Conservation (phyloP, 53 echinoderm and acorn worm species). For the Zoroaster sp. region DNA sequence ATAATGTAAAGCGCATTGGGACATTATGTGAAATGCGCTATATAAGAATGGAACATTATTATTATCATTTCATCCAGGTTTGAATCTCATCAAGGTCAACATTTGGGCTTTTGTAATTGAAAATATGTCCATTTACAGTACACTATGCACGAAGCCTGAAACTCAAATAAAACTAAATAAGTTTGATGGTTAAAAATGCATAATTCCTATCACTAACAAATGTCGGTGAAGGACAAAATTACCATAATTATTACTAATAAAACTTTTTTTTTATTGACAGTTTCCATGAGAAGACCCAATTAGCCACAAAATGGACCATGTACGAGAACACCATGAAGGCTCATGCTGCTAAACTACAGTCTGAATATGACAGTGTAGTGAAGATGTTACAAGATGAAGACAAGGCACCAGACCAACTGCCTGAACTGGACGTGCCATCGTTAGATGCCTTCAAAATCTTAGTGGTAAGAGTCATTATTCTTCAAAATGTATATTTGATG, state of each 20-base stretch:
- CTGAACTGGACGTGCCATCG: not conserved
- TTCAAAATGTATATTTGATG: not conserved
- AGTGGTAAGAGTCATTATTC: not conserved
- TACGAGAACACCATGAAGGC: conserved; percentile 21
- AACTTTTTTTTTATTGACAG: not conserved
- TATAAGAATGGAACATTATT: too few species aligned
- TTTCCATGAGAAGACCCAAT: not conserved
- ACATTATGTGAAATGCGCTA: too few species aligned
- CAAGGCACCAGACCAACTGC: conserved; percentile 12
- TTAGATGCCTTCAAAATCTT: conserved; percentile 18
- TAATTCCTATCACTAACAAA: too few species aligned
- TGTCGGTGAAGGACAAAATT: too few species aligned
- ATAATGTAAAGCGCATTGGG: too few species aligned
- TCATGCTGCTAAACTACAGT: not conserved
- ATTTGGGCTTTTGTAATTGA: too few species aligned
- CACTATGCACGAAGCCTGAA: too few species aligned
- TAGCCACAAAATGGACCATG: not conserved
- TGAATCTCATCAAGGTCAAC: too few species aligned
- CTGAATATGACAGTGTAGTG: not conserved
- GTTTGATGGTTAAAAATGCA: too few species aligned
- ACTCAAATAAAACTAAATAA: too few species aligned
- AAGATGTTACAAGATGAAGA: conserved; percentile 21
- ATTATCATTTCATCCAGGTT: too few species aligned
- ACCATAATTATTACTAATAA: not conserved
- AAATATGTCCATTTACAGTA: too few species aligned